These are phyloP conservation scores for Hassar affinis DNA, from an alignment of 2,113 vertebrate genomes.

Conservation along the genomic window DNA sequence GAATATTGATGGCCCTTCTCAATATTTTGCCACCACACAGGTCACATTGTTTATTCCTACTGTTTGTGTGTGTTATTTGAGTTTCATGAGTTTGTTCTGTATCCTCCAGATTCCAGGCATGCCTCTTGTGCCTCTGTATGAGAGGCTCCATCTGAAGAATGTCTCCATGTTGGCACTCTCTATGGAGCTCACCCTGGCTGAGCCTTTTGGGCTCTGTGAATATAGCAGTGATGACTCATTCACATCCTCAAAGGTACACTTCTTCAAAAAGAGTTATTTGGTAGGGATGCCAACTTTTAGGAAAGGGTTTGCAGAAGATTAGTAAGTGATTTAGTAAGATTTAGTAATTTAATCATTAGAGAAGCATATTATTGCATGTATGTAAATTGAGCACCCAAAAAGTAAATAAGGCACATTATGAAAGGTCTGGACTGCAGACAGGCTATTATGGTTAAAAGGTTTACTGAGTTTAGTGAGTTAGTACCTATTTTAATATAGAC, in stretches of 20 bases:
- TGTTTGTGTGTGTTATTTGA: not conserved
- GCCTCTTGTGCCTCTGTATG: constrained; percentile 64
- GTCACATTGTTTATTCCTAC: not conserved
- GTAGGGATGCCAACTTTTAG: not conserved
- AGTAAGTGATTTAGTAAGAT: not conserved
- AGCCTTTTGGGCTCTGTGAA: constrained; percentile 78
- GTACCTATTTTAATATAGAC: not conserved
- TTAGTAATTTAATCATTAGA: not conserved
- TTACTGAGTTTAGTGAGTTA: not conserved
- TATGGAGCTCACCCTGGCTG: constrained; percentile 64
- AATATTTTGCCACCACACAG: not conserved
- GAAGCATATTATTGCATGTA: not conserved
- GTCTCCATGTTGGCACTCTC: constrained; percentile 73
- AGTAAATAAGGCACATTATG: not conserved
- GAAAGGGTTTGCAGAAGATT: not conserved
- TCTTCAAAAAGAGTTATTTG: not conserved
- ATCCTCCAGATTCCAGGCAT: constrained; percentile 64
- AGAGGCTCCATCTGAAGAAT: constrained; percentile 78
- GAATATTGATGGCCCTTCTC: not conserved
- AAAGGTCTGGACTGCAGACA: no score
- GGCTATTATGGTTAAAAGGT: not conserved
- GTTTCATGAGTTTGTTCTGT: constrained; percentile 33
- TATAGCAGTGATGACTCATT: constrained; percentile 34
- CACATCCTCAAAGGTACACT: constrained; percentile 63
- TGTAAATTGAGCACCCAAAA: not conserved